phyloP scores from a whole-genome alignment of 2,797 vertebrate genomes.

The Enteromius afrohamiltoni region DNA sequence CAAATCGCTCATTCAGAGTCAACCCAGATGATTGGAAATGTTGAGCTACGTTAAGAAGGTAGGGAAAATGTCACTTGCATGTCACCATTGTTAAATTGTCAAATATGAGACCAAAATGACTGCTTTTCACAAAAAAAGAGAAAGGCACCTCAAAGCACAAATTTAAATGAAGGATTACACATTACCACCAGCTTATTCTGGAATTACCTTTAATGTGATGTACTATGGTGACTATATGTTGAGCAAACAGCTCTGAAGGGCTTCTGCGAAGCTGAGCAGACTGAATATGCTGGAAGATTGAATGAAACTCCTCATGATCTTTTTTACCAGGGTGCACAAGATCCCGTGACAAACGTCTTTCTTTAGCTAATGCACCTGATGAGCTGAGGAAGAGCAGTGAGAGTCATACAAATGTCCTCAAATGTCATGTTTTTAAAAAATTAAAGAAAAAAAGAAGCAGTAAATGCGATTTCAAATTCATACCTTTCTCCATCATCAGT shows the following conservation, averaged over 20 bases:
- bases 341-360: slow-evolving; percentile 86
- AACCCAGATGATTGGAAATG: slow-evolving; percentile 93
- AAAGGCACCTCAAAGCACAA: neutral
- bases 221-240: slow-evolving; percentile 97
- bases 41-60: slow-evolving; percentile 81
- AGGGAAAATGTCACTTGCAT: neutral
- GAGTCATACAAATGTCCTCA: neutral
- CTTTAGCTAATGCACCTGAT: slow-evolving; percentile 85
- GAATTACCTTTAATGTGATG: slow-evolving; percentile 96
- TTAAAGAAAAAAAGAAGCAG: no score
- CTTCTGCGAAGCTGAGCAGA: slow-evolving; percentile 89
- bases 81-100: neutral
- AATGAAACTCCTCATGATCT: slow-evolving; percentile 90
- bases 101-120: neutral
- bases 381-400: slow-evolving; percentile 71
- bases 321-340: slow-evolving; percentile 89
- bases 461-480: neutral
- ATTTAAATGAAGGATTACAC: neutral
- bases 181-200: neutral
- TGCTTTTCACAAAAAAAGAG: neutral
- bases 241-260: slow-evolving; percentile 94
- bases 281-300: slow-evolving; percentile 97
- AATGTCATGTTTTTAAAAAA: neutral
- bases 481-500: slow-evolving; percentile 87
- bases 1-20: slow-evolving; percentile 96